These are phyloP conservation scores for Arctocebus calabarensis DNA, from an alignment of 2,797 vertebrate species.

Conservation along the genomic window DNA sequence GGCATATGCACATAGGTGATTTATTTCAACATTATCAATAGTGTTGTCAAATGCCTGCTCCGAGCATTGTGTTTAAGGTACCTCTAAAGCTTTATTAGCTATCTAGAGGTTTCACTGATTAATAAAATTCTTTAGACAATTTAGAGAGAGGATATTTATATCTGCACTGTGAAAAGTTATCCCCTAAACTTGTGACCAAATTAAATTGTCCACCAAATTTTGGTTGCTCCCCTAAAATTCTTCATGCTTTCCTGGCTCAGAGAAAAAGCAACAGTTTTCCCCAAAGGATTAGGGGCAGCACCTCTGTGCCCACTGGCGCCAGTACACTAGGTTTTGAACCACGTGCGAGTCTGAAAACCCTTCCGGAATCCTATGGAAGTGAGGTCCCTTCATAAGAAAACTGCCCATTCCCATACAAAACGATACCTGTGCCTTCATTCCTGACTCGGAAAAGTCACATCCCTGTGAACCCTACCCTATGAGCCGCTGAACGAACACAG, in stretches of 20 bases:
- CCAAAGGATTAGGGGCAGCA: not conserved
- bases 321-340: not conserved
- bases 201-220: not conserved
- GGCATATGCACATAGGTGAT: not conserved
- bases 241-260: not conserved
- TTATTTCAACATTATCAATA: slow-evolving; percentile 7
- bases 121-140: slow-evolving; percentile 5
- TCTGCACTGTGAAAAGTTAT: not conserved
- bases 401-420: not conserved
- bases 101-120: not conserved
- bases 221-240: not conserved
- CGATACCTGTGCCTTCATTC: not conserved
- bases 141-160: not conserved
- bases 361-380: not conserved
- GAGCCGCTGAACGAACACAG: not conserved
- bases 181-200: not conserved
- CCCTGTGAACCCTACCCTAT: not conserved
- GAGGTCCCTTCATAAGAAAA: not conserved
- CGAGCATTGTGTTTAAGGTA: not conserved
- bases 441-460: not conserved
- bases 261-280: not conserved
- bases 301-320: not conserved
- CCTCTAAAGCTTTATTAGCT: not conserved
- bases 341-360: not conserved
- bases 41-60: not conserved